Evolutionary conservation across 2,113 vertebrate genomes (phyloP).

Genomic region (Cariama cristata): DNA sequence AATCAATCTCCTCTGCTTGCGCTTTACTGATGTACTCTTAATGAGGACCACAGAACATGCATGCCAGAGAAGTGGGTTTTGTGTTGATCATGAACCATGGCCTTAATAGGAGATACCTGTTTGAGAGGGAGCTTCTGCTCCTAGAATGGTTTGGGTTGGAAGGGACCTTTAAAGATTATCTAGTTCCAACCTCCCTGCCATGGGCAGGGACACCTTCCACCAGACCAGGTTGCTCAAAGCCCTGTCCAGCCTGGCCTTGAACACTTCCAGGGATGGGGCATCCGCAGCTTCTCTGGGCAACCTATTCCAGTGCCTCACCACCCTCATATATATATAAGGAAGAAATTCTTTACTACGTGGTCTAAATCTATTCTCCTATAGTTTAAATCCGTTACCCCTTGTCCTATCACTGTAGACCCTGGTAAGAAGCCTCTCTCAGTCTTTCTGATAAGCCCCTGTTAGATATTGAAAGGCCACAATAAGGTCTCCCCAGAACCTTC

Average conservation of each 20-base stretch:
- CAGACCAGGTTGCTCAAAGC: not conserved
- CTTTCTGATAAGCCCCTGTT: not conserved
- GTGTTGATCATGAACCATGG: not conserved
- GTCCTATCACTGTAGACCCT: not conserved
- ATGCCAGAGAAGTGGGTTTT: not conserved
- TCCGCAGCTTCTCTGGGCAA: fast-evolving
- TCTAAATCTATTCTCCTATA: not conserved
- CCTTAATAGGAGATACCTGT: not conserved
- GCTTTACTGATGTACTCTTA: not conserved
- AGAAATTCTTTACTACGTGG: not conserved
- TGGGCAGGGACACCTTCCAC: not conserved
- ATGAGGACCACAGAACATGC: not conserved
- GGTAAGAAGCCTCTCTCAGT: not conserved
- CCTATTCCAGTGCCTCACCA: not conserved
- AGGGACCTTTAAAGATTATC: not conserved
- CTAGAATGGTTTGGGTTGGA: not conserved
- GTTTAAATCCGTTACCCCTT: not conserved
- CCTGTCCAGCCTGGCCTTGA: not conserved
- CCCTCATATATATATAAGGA: not conserved
- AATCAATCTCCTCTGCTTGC: not conserved
- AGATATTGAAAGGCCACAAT: not conserved
- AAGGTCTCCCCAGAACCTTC: not conserved
- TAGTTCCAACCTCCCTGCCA: not conserved
- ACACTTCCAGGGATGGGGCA: not conserved
- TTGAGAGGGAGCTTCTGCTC: not conserved